These are phyloP conservation scores for Yponomeuta plumbellus DNA, from an alignment of 2,888 invertebrate genomes.

Conservation along the genomic window DNA sequence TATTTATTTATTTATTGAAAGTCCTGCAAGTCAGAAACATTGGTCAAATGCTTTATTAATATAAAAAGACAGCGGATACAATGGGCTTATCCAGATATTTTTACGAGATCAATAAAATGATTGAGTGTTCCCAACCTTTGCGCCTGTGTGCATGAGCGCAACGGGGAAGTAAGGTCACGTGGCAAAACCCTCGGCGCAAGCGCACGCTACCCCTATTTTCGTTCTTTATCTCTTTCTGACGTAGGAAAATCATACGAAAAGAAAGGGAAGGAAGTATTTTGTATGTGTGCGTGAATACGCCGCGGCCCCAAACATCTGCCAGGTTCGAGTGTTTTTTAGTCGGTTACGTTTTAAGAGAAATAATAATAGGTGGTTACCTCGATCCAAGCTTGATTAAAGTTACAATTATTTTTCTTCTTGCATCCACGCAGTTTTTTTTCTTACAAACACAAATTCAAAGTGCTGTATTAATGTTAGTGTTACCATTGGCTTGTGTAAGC, in stretches of 20 bases:
- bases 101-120: slow-evolving; percentile 59
- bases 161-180: slow-evolving; percentile 52
- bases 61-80: slow-evolving; percentile 25
- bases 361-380: slow-evolving; percentile 45
- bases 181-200: slow-evolving; percentile 52
- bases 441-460: neutral
- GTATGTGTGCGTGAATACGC: slow-evolving; percentile 42
- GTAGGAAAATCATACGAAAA: slow-evolving; percentile 9
- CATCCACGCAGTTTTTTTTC: slow-evolving; percentile 20
- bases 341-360: slow-evolving; percentile 41
- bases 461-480: too few species aligned
- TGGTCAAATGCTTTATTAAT: neutral
- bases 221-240: slow-evolving; percentile 38
- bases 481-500: too few species aligned
- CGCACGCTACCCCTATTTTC: slow-evolving; percentile 51
- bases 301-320: slow-evolving; percentile 70
- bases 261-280: slow-evolving; percentile 31
- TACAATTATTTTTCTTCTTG: slow-evolving; percentile 9
- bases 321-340: slow-evolving; percentile 54
- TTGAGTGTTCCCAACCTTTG: slow-evolving; percentile 43
- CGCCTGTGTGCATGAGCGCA: slow-evolving; percentile 44
- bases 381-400: slow-evolving; percentile 18
- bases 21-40: too few species aligned
- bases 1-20: too few species aligned
- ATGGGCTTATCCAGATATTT: slow-evolving; percentile 44